Evolutionary conservation across 2,113 vertebrate genomes (phyloP), one percentile per base, ranked within the genome.

Genomic region (Onychostoma macrolepis): DNA sequence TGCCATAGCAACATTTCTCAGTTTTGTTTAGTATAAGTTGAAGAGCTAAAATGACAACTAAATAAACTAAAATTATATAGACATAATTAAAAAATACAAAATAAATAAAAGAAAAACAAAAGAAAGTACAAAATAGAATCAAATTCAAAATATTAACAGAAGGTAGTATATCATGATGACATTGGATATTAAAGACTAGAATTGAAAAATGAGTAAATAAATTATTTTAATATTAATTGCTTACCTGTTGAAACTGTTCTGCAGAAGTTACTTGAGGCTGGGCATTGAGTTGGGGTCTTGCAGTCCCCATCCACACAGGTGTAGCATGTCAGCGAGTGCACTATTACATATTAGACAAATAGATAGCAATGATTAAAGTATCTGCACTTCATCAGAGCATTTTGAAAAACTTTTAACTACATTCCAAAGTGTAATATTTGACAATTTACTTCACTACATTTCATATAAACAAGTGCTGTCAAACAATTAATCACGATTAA

Each of bases 281-380:
- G 79, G 43, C 93, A 94, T 0, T 63, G 24, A 0, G 41, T 88
- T 13, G 1, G 28, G 0, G 11, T 85, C 82, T 89, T 92, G 17
- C 94, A 94, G 5, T 28, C 0, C 0, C 0, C 1, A 17, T 87
- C 58, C 0, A 6, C 15, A 0, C 94, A 95, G 21, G 83, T 90
- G 87, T 77, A 92, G 85, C 94, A 94, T 13, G 0, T 77, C 76
- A 94, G 90, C 0, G 92, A 72, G 76, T 92, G 84, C 89, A 93
- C 94, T 94, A n/a, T 36, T n/a, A 48, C 43, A 53, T 15, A 86
- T 38, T 33, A 81, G 5, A 38, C 17, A 56, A 5, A n/a, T 10
- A 69, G 48, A 72, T 19, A 19, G 8, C 3, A 69, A 19, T 74
- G 9, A 2, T 74, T 9, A 26, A 45, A 15, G 1, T 17, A 13